Evolutionary conservation across 2,888 invertebrate genomes (phyloP).

Genomic region (Drosophila quasianomalipes): DNA sequence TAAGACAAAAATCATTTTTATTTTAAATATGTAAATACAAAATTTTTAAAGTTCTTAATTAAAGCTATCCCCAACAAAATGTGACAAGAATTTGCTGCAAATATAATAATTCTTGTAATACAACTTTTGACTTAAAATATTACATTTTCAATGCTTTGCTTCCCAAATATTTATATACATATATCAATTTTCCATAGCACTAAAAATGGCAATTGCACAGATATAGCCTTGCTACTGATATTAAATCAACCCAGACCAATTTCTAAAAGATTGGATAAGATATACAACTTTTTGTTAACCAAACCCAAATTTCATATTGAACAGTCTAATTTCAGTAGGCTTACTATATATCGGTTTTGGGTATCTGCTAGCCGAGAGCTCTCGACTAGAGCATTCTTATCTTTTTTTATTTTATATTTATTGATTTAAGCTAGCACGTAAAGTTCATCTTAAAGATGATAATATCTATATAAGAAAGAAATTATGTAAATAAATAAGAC

Average conservation of each 20-base stretch:
- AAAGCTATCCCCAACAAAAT: not conserved
- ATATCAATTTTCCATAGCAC: not conserved
- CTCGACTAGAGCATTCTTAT: not conserved
- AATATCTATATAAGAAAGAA: no score
- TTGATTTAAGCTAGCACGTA: not conserved
- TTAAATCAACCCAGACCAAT: not conserved
- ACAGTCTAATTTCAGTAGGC: no score
- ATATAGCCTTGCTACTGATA: not conserved
- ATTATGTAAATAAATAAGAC: not conserved
- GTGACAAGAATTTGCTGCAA: not conserved
- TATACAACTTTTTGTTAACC: not conserved
- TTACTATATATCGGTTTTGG: no score
- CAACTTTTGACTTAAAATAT: not conserved
- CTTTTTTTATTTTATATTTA: rapidly evolving
- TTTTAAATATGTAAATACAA: not conserved
- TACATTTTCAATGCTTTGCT: no score
- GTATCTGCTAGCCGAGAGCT: not conserved
- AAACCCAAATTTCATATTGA: rapidly evolving
- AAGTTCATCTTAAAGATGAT: not conserved
- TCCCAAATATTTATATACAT: not conserved
- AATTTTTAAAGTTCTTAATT: not conserved
- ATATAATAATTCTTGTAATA: not conserved
- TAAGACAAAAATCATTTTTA: not conserved
- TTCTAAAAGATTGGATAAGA: not conserved
- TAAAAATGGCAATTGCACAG: not conserved